These are phyloP conservation scores for Chiloscyllium plagiosum DNA, from an alignment of 2,113 vertebrate genomes.

Conservation along the genomic window DNA sequence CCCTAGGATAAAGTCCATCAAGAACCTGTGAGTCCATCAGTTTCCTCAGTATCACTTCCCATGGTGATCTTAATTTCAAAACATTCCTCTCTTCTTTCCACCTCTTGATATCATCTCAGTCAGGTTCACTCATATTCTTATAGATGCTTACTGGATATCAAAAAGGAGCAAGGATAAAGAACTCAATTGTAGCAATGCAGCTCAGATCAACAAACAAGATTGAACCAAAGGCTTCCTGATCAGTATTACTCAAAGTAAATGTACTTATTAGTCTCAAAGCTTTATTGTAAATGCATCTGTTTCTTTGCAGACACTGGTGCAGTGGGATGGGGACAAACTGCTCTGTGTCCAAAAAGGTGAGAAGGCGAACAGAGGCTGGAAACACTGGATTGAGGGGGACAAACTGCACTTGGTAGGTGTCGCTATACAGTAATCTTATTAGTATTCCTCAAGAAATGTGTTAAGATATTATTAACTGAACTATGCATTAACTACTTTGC, in stretches of 20 bases:
- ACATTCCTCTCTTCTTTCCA: too few species aligned
- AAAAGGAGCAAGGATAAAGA: background rate
- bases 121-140: background rate
- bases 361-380: constrained; percentile 90
- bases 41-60: too few species aligned
- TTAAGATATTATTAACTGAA: background rate
- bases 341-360: constrained; percentile 86
- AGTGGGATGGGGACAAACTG: constrained; percentile 83
- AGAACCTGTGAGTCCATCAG: too few species aligned
- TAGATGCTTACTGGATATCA: background rate
- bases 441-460: background rate
- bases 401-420: constrained; percentile 75
- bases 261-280: background rate
- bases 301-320: constrained; percentile 66
- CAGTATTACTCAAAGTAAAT: background rate
- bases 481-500: background rate
- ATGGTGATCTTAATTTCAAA: too few species aligned
- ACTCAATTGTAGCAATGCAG: background rate
- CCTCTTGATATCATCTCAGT: too few species aligned
- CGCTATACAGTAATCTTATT: background rate
- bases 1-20: too few species aligned
- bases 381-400: constrained; percentile 86
- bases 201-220: background rate
- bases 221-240: background rate
- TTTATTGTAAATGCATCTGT: constrained; percentile 41